These are phyloP conservation scores for Schizothorax lantsangensis DNA, from an alignment of 2,797 vertebrate species.

Conservation along the genomic window DNA sequence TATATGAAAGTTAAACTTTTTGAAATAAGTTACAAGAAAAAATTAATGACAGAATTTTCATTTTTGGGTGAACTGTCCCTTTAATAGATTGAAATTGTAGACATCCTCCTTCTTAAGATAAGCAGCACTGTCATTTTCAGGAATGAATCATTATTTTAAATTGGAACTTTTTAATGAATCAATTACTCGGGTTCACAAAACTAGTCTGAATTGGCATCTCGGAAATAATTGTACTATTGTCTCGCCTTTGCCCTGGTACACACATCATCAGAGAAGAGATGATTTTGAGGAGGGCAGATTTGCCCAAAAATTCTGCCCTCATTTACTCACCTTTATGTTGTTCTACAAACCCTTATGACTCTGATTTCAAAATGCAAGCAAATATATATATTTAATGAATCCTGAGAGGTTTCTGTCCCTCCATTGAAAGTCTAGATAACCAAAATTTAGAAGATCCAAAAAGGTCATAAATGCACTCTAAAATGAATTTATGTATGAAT, in stretches of 20 bases:
- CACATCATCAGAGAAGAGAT: not conserved
- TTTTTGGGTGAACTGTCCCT: too few species aligned
- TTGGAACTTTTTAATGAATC: not conserved
- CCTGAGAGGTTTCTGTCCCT: not conserved
- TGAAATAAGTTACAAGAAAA: too few species aligned
- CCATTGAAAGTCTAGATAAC: not conserved
- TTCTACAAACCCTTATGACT: not conserved
- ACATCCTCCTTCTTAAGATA: not conserved
- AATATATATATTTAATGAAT: not conserved
- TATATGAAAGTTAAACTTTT: too few species aligned
- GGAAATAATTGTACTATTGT: not conserved
- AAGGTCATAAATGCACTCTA: not conserved
- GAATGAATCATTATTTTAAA: not conserved
- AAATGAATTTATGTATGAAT: not conserved
- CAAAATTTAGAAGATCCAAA: not conserved
- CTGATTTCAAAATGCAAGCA: not conserved
- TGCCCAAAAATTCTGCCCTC: not conserved
- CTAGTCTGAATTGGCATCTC: not conserved
- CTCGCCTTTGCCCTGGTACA: not conserved
- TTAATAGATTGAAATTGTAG: too few species aligned
- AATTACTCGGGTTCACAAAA: not conserved
- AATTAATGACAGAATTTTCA: too few species aligned
- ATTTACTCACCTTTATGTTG: not conserved
- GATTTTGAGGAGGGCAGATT: not conserved
- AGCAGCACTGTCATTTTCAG: not conserved